These are phyloP conservation scores for Apodemia mormo DNA, from an alignment of 2,888 invertebrate genomes.

Conservation along the genomic window DNA sequence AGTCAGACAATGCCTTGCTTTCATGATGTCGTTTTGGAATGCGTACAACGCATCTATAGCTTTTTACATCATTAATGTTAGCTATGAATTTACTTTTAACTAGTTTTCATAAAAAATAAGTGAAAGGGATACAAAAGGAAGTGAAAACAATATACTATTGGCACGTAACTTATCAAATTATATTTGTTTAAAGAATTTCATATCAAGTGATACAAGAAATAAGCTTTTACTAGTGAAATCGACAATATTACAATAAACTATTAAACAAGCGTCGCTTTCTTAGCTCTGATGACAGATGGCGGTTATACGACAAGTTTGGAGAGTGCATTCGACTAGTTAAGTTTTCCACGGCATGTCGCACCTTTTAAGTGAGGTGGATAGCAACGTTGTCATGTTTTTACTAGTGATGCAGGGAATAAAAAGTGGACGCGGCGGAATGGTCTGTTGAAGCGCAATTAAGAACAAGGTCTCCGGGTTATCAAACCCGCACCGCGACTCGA, in stretches of 20 bases:
- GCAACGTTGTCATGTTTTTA: slow-evolving; percentile 70
- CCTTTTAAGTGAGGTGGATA: slow-evolving; percentile 64
- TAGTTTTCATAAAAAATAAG: too few species aligned
- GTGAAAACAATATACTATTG: too few species aligned
- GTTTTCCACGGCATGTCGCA: slow-evolving; percentile 57
- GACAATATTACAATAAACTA: slow-evolving; percentile 44
- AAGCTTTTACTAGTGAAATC: slow-evolving; percentile 55
- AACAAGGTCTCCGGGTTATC: slow-evolving; percentile 82
- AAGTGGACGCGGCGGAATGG: slow-evolving; percentile 77
- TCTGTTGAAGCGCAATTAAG: slow-evolving; percentile 80
- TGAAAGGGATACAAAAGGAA: too few species aligned
- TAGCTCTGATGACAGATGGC: slow-evolving; percentile 60
- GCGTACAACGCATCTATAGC: too few species aligned
- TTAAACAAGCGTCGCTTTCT: slow-evolving; percentile 51
- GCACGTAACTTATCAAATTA: too few species aligned
- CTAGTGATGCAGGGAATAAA: slow-evolving; percentile 81
- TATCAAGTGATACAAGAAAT: slow-evolving; percentile 46
- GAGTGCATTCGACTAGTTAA: slow-evolving; percentile 51
- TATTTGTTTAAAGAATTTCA: too few species aligned
- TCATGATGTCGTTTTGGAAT: too few species aligned
- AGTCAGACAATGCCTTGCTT: too few species aligned
- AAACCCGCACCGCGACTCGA: slow-evolving; percentile 71
- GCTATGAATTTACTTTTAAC: too few species aligned
- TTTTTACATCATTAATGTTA: too few species aligned
- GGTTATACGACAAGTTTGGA: slow-evolving; percentile 57